phyloP scores from a whole-genome alignment of 2,113 vertebrate species.

The Thamnaconus septentrionalis region DNA sequence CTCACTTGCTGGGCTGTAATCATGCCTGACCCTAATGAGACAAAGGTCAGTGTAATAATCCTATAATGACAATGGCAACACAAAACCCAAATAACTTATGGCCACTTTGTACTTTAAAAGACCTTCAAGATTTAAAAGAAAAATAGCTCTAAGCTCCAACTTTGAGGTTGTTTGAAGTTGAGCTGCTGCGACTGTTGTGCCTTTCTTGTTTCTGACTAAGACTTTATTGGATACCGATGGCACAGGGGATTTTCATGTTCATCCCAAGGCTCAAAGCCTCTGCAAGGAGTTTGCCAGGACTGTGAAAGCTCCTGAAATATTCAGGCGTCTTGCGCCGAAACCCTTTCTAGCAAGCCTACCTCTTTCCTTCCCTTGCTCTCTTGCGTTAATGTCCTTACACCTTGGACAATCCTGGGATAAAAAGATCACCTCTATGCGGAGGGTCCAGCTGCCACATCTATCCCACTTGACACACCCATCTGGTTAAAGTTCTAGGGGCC shows the following conservation, averaged over 20 bases:
- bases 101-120: too few species aligned
- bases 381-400: constrained; percentile 23
- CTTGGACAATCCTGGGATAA: constrained; percentile 36
- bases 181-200: constrained; percentile 12
- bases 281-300: constrained; percentile 37
- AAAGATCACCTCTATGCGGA: constrained; percentile 41
- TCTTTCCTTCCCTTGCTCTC: constrained; percentile 10
- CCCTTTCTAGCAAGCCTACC: background rate
- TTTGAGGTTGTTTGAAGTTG: constrained; percentile 32
- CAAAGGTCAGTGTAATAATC: background rate
- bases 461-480: constrained; percentile 32
- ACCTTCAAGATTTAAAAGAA: constrained; percentile 15
- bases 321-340: constrained; percentile 13
- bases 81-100: too few species aligned
- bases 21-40: background rate
- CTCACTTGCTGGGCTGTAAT: background rate
- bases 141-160: constrained; percentile 26
- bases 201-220: constrained; percentile 20
- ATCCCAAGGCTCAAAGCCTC: constrained; percentile 27
- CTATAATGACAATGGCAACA: too few species aligned
- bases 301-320: constrained; percentile 20
- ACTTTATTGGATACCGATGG: constrained; percentile 37
- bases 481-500: constrained; percentile 24
- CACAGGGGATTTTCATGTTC: constrained; percentile 31
- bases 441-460: constrained; percentile 31